These are phyloP conservation scores for Tyrannus savana DNA, from an alignment of 2,113 vertebrate species.

Conservation along the genomic window DNA sequence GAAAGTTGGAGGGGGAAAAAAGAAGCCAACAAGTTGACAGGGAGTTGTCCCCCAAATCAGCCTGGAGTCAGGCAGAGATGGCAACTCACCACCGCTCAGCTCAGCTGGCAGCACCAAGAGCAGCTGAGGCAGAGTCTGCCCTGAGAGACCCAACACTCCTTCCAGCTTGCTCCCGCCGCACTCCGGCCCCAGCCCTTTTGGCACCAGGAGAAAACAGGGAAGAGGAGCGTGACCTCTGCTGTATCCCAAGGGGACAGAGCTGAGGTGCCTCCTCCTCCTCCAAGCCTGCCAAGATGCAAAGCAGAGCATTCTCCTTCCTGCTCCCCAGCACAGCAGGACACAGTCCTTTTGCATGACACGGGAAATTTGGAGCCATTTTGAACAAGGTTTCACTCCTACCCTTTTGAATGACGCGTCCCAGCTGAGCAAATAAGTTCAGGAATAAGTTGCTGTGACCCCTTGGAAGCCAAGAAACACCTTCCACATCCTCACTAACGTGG, in stretches of 20 bases:
- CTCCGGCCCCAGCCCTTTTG: neutral
- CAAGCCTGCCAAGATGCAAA: neutral
- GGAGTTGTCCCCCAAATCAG: neutral
- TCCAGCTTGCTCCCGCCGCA: neutral
- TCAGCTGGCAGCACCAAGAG: rapidly evolving
- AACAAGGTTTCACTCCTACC: neutral
- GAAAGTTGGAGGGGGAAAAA: rapidly evolving
- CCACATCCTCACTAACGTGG: neutral
- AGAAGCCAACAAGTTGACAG: neutral
- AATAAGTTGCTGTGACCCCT: neutral
- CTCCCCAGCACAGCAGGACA: rapidly evolving
- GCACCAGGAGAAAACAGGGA: neutral
- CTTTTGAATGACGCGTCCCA: neutral
- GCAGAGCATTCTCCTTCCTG: neutral
- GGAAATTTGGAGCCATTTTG: neutral
- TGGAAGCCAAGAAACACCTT: neutral
- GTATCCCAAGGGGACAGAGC: rapidly evolving
- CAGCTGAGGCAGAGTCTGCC: neutral
- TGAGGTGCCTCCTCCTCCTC: neutral
- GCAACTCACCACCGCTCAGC: neutral
- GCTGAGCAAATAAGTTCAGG: neutral
- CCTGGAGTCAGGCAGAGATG: neutral
- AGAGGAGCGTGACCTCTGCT: neutral
- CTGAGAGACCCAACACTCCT: neutral
- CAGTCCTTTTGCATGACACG: rapidly evolving